These are phyloP conservation scores for Brevipalpus yothersi DNA, from an alignment of 1,140 invertebrate species.

Conservation along the genomic window DNA sequence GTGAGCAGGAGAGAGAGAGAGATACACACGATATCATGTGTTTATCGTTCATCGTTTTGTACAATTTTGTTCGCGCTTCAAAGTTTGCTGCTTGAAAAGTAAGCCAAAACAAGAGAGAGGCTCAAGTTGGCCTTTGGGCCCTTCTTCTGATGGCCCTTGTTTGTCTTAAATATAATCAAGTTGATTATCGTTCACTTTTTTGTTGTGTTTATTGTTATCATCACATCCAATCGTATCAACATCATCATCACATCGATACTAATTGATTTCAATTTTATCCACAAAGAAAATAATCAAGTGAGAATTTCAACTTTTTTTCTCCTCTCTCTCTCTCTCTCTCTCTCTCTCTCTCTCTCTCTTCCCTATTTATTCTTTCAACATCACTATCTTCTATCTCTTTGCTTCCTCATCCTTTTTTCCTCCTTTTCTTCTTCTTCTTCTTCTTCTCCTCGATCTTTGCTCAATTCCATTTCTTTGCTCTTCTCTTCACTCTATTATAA, in stretches of 20 bases:
- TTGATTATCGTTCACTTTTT: not conserved
- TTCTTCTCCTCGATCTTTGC: not conserved
- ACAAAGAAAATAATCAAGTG: not conserved
- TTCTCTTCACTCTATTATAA: not conserved
- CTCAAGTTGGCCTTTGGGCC: no score
- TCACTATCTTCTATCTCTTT: not conserved
- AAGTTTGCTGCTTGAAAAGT: no score
- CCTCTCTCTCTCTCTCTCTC: not conserved
- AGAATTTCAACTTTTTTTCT: not conserved
- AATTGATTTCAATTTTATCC: not conserved
- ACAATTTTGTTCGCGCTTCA: no score
- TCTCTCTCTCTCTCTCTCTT: not conserved
- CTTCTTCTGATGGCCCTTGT: no score
- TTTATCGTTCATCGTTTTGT: no score
- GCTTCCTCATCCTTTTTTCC: not conserved
- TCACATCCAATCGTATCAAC: not conserved
- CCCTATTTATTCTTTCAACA: not conserved
- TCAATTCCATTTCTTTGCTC: not conserved
- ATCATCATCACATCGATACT: not conserved
- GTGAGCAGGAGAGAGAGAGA: no score
- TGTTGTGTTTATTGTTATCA: not conserved
- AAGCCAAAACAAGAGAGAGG: no score
- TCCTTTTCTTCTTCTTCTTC: not conserved
- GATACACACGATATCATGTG: no score
- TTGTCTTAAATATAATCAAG: not conserved